These are phyloP conservation scores for Drosophila oshimai DNA, from an alignment of 1,140 invertebrate genomes.

Conservation along the genomic window DNA sequence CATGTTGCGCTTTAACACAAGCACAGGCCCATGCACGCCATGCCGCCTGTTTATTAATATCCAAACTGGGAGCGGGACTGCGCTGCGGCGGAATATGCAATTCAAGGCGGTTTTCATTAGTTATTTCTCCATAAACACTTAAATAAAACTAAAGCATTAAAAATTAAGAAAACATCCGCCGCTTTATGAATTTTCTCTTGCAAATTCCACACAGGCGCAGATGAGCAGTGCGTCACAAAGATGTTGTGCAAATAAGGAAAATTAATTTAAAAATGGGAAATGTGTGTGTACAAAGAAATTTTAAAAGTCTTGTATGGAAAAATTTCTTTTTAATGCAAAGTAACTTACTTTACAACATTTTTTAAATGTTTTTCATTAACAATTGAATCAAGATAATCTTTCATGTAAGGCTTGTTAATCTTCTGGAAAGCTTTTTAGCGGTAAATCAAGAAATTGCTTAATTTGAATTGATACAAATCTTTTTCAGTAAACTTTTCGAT, in stretches of 20 bases:
- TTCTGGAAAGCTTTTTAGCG: no score
- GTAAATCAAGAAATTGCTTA: no score
- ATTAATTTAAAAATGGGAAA: no score
- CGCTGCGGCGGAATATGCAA: slow-evolving; percentile 59
- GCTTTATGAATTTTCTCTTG: slow-evolving; percentile 68
- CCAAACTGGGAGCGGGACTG: slow-evolving; percentile 14
- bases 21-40: slow-evolving; percentile 29
- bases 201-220: slow-evolving; percentile 38
- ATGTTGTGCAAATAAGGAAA: background rate
- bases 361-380: no score
- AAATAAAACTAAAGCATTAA: slow-evolving; percentile 76
- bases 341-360: no score
- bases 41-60: slow-evolving; percentile 67
- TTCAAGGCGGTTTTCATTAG: slow-evolving; percentile 72
- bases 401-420: no score
- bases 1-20: slow-evolving; percentile 79
- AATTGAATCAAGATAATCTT: no score
- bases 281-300: no score
- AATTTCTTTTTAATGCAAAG: no score
- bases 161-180: slow-evolving; percentile 61
- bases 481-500: no score
- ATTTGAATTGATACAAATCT: no score
- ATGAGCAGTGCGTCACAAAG: slow-evolving; percentile 4
- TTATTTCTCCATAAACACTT: slow-evolving; percentile 80
- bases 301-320: no score